Base-by-base conservation (phyloP, 2,113 vertebrate species). In the Microcebus griseorufus region DNA sequence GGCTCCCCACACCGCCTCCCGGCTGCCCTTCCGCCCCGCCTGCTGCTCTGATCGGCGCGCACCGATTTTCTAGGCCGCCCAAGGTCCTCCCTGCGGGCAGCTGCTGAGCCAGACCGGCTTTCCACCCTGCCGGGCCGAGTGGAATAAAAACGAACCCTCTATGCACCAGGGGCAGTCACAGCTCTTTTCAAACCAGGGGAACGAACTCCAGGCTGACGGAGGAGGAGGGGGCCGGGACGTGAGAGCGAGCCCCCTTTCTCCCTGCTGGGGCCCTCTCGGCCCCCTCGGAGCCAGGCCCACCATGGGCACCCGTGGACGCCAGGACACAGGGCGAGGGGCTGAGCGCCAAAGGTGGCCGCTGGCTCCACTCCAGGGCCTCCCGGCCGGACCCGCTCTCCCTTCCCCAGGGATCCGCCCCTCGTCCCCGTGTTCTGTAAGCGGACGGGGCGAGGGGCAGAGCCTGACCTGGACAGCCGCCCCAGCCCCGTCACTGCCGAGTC, bases 161-260 rank as follows among this genome's bases (percentile, higher is more conserved):
- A 39, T 23, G n/a, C 1, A 1, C 42, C 0, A 3, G 27, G 23
- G n/a, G 13, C 9, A 0, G 88, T 6, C 25, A n/a, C 0, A 3
- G 12, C 34, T 23, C n/a, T 3, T 6, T 32, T 5, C 25, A 32
- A 16, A 23, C 25, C 82, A 27, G 8, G 53, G n/a, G 23, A 34
- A n/a, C 65, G 25, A 51, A 78, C 45, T 34, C 45, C 45, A 78
- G 20, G 27, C 73, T 32, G 45, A 48, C 17, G 9, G 45, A 32
- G 14, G 73, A 25, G 45, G 45, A 32, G 14, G 73, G 72, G 25
- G 1, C 1, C 0, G 25, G 25, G 7, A 42, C 2, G 25, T 17
- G 25, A 76, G 27, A 29, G 27, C 42, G 45, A 45, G 45, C 7
- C 45, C 27, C 64, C 73, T 14, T 75, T 48, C 42, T 48, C 73